Conservation (phyloP, 2,888 invertebrate species). For the Tenthredo distinguenda region DNA sequence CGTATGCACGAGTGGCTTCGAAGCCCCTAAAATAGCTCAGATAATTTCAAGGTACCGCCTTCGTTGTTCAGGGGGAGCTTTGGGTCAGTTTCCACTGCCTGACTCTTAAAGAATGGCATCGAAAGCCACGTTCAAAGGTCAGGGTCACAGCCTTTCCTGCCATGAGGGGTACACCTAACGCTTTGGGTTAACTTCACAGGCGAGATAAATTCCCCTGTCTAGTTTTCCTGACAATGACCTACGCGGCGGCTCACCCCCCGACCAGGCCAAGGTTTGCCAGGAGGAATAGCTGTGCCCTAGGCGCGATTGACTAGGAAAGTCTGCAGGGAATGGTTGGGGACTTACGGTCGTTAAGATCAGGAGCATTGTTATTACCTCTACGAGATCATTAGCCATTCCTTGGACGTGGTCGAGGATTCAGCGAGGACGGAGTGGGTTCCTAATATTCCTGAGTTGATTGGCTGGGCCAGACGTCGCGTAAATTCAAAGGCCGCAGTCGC, state of each 20-base stretch:
- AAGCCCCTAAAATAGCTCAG: not conserved
- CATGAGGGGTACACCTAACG: not conserved
- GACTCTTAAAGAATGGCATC: not conserved
- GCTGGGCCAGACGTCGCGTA: slow-evolving; percentile 31
- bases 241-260: slow-evolving; percentile 1
- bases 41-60: not conserved
- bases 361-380: slow-evolving; percentile 47
- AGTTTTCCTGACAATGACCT: slow-evolving; percentile 43
- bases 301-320: slow-evolving; percentile 27
- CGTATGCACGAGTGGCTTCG: not conserved
- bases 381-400: slow-evolving; percentile 43
- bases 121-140: not conserved
- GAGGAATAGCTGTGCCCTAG: not conserved
- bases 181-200: not conserved
- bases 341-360: slow-evolving; percentile 43
- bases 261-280: not conserved
- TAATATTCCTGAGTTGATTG: slow-evolving; percentile 35
- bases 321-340: not conserved
- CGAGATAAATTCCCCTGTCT: slow-evolving; percentile 43
- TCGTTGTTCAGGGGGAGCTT: not conserved
- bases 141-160: not conserved
- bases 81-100: not conserved
- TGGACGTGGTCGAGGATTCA: slow-evolving; percentile 20
- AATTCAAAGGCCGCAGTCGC: slow-evolving; percentile 31
- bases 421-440: not conserved